A percentile compares a stretch with the other conserved stretches of the same genome.
phyloP scores from a whole-genome alignment of 2,797 vertebrate genomes.

The Acrossocheilus fasciatus region DNA sequence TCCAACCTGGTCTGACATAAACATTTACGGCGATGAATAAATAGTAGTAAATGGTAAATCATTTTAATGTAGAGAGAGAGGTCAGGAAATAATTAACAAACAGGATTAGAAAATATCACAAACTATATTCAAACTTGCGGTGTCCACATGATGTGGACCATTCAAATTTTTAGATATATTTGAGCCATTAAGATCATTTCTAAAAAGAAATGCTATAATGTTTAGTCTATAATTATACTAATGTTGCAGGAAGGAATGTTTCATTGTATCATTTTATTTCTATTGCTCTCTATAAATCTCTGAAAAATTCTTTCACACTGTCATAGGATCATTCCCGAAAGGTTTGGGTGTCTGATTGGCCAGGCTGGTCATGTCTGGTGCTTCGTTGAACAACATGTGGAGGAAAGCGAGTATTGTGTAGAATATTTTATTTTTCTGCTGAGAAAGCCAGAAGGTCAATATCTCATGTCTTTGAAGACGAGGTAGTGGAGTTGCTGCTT shows the following conservation, averaged over 20 bases:
- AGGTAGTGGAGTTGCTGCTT: slow-evolving; percentile 41
- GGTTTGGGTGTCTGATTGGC: slow-evolving; percentile 51
- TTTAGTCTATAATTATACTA: not conserved
- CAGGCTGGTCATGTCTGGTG: slow-evolving; percentile 59
- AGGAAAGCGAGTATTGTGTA: slow-evolving; percentile 57
- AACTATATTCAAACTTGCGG: not conserved
- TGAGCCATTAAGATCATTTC: not conserved
- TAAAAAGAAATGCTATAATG: not conserved
- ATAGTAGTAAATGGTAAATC: slow-evolving; percentile 22
- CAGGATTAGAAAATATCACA: not conserved
- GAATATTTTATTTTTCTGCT: slow-evolving; percentile 61
- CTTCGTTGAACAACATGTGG: slow-evolving; percentile 56
- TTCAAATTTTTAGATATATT: not conserved
- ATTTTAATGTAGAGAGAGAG: not conserved
- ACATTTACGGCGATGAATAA: slow-evolving; percentile 51
- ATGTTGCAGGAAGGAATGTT: not conserved
- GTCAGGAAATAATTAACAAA: not conserved
- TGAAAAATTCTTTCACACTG: not conserved
- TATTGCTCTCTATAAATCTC: not conserved
- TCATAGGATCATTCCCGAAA: slow-evolving; percentile 24
- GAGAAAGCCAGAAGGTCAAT: slow-evolving; percentile 58
- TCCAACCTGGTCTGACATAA: slow-evolving; percentile 52
- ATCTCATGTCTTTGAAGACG: slow-evolving; percentile 60
- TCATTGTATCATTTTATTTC: not conserved
- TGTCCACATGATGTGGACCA: not conserved